A percentile compares a stretch with the other conserved stretches of the same genome.
Evolutionary conservation across 2,888 invertebrate species (phyloP).

Genomic region (Slavum lentiscoides): DNA sequence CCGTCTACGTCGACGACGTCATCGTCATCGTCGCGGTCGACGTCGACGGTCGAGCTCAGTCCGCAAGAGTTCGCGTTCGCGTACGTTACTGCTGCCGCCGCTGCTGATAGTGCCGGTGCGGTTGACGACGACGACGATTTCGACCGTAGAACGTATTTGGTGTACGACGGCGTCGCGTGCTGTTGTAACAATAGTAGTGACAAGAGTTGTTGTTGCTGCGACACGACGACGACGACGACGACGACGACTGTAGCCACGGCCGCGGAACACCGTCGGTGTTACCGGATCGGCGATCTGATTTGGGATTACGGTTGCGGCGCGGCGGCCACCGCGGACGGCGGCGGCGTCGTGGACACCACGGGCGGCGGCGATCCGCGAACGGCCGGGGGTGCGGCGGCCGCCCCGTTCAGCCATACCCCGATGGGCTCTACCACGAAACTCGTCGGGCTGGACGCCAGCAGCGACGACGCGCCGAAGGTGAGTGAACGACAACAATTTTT

Average conservation of each 20-base stretch:
- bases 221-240: constrained; percentile 20
- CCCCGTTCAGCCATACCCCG: constrained; percentile 56
- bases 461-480: constrained; percentile 52
- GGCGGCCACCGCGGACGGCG: background rate
- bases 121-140: constrained; percentile 14
- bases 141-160: constrained; percentile 11
- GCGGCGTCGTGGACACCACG: constrained; percentile 1
- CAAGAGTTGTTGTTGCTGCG: constrained; percentile 1
- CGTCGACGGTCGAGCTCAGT: constrained; percentile 14
- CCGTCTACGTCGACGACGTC: background rate
- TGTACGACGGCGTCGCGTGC: background rate
- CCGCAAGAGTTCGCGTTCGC: constrained; percentile 35
- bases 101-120: background rate
- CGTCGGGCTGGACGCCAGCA: constrained; percentile 55
- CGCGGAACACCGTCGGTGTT: background rate
- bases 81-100: constrained; percentile 13
- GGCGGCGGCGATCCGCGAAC: constrained; percentile 1
- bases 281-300: constrained; percentile 9
- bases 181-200: background rate
- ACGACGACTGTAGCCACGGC: background rate
- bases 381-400: background rate
- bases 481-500: background rate
- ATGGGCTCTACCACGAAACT: constrained; percentile 58
- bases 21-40: background rate
- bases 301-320: background rate